These are phyloP conservation scores for Magallana angulata DNA, from an alignment of 1,140 invertebrate genomes.

Conservation along the genomic window DNA sequence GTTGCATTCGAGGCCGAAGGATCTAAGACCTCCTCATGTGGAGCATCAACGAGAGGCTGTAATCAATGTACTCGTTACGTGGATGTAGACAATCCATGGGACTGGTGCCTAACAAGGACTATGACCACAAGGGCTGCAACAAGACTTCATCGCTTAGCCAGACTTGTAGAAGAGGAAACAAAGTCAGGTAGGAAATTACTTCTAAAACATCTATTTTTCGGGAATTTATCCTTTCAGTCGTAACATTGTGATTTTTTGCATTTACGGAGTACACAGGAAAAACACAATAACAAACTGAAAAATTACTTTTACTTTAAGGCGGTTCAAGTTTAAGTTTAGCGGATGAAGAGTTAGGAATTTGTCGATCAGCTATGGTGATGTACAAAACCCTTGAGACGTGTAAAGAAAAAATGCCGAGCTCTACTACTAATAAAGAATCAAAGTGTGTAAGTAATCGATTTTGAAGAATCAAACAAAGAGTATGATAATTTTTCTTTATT, in stretches of 20 bases:
- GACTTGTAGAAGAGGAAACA: slow-evolving; percentile 38
- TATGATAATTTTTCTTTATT: too few relatives aligned
- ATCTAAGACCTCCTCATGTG: slow-evolving; percentile 25
- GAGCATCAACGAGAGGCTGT: slow-evolving; percentile 47
- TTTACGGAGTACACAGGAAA: too few relatives aligned
- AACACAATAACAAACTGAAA: too few relatives aligned
- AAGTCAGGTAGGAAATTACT: too few relatives aligned
- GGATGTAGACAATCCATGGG: slow-evolving; percentile 51
- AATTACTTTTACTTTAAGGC: too few relatives aligned
- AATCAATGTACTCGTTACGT: slow-evolving; percentile 38
- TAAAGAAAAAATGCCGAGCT: background rate
- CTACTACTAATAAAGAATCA: background rate
- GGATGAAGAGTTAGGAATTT: slow-evolving; percentile 1
- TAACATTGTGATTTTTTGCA: too few relatives aligned
- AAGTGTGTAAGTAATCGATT: background rate
- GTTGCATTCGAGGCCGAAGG: slow-evolving; percentile 43
- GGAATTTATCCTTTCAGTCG: too few relatives aligned
- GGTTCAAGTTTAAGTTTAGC: background rate
- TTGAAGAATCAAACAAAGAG: too few relatives aligned
- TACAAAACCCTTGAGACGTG: background rate
- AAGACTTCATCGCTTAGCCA: slow-evolving; percentile 44
- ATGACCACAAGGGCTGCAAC: slow-evolving; percentile 56
- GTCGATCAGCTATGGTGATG: slow-evolving; percentile 5
- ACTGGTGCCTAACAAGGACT: slow-evolving; percentile 57
- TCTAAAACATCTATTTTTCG: too few relatives aligned